A percentile compares a stretch with the other conserved stretches of the same genome.
Evolutionary conservation across 53 echinoderm and acorn worm genomes (phyloP).

Genomic region (Zoroaster sp.): DNA sequence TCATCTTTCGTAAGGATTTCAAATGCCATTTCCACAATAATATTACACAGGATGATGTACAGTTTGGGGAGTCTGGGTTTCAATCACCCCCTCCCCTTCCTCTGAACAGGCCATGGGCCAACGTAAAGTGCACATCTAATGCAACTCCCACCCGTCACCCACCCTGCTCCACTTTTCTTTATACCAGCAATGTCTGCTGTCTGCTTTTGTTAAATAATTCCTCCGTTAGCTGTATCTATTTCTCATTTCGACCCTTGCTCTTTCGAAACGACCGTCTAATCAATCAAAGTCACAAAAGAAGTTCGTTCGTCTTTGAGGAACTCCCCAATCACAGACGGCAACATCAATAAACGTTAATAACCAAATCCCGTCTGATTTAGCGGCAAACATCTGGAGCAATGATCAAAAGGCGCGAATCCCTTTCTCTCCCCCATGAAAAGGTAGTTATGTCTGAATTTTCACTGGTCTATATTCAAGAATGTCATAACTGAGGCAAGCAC

Average conservation of each 20-base stretch:
- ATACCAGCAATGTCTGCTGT: no score
- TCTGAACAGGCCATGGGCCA: no score
- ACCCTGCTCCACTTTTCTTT: no score
- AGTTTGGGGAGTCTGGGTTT: no score
- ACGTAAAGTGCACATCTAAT: no score
- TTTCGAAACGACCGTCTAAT: neutral
- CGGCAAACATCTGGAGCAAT: conserved; percentile 2
- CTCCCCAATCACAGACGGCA: conserved; percentile 1
- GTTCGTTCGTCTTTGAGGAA: neutral
- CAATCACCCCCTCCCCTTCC: no score
- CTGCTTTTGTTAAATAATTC: neutral
- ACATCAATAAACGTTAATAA: conserved; percentile 20
- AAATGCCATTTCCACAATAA: no score
- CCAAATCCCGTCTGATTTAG: conserved; percentile 28
- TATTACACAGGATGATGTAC: no score
- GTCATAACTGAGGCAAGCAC: no score
- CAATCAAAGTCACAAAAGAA: neutral
- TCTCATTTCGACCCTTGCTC: neutral
- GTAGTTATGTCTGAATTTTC: neutral
- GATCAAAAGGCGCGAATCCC: conserved; percentile 18
- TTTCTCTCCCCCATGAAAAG: neutral
- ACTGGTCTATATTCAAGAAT: neutral
- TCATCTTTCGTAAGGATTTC: no score
- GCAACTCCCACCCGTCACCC: no score
- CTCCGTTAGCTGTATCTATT: neutral